Conservation (phyloP, 2,888 invertebrate genomes). For the Biston stratarius region DNA sequence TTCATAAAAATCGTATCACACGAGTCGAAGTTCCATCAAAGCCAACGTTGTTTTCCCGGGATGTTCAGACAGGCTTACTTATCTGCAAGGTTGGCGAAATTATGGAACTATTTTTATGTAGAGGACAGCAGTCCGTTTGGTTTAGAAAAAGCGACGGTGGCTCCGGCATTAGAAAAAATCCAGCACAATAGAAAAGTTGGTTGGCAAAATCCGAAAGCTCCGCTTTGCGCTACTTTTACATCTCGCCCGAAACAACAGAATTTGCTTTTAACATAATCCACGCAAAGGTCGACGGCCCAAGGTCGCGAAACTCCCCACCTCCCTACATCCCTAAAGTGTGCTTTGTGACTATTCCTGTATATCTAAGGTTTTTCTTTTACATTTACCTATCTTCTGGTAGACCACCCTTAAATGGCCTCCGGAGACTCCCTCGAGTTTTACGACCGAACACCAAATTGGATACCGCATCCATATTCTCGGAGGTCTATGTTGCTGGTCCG, state of each 20-base stretch:
- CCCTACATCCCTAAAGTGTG: constrained; percentile 43
- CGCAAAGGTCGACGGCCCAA: constrained; percentile 38
- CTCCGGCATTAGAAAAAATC: not conserved
- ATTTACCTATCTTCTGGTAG: constrained; percentile 47
- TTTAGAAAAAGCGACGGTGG: not conserved
- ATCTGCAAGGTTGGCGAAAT: not conserved
- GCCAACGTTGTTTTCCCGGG: constrained; percentile 26
- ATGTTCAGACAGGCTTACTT: not conserved
- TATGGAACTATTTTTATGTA: not conserved
- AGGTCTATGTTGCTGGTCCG: constrained; percentile 41
- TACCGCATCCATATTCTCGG: constrained; percentile 38
- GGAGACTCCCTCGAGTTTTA: constrained; percentile 43
- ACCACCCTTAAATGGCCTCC: constrained; percentile 48
- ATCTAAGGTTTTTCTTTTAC: constrained; percentile 46
- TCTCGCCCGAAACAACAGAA: constrained; percentile 36
- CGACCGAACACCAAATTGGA: constrained; percentile 46
- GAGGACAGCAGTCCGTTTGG: not conserved
- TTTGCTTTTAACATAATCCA: constrained; percentile 40
- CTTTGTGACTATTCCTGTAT: constrained; percentile 46
- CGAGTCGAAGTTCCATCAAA: constrained; percentile 30
- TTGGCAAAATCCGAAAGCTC: constrained; percentile 16
- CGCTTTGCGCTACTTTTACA: constrained; percentile 29
- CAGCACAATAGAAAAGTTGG: not conserved
- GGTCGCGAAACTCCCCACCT: constrained; percentile 39
- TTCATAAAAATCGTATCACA: constrained; percentile 19